phyloP scores from a whole-genome alignment of 2,113 vertebrate genomes.

The Notechis scutatus region DNA sequence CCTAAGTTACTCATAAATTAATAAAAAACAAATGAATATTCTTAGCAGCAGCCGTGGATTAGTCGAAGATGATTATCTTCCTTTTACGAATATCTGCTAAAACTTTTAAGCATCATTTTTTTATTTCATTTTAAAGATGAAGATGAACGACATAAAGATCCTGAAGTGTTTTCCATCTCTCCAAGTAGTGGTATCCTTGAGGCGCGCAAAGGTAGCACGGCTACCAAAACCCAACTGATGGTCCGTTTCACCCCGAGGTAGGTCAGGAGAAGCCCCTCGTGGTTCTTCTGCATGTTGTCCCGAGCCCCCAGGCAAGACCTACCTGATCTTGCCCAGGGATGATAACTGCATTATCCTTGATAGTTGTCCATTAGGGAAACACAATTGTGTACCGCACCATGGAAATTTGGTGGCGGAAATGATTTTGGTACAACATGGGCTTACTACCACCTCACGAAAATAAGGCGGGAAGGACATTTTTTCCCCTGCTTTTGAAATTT shows the following conservation, averaged over 20 bases:
- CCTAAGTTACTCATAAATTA: background rate
- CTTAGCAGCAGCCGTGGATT: background rate
- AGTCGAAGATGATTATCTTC: background rate
- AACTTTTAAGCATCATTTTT: background rate
- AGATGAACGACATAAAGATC: background rate
- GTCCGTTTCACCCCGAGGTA: constrained; percentile 88
- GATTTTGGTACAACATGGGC: background rate
- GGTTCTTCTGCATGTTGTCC: background rate
- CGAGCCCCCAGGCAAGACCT: background rate
- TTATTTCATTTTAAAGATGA: constrained; percentile 46
- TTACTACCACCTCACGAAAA: background rate
- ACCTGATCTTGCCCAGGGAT: background rate
- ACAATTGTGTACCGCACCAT: background rate
- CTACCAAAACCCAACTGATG: constrained; percentile 65
- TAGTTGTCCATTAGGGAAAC: background rate
- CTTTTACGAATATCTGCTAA: background rate
- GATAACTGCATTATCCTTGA: background rate
- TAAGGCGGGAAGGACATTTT: background rate
- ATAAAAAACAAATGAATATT: background rate
- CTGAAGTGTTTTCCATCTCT: constrained; percentile 69
- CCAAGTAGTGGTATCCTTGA: constrained; percentile 75
- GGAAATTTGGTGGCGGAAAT: background rate
- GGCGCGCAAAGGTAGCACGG: constrained; percentile 39
- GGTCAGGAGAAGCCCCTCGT: background rate
- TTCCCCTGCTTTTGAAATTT: background rate